phyloP scores from a whole-genome alignment of 2,113 vertebrate species.

The Chlamydotis undulata region DNA sequence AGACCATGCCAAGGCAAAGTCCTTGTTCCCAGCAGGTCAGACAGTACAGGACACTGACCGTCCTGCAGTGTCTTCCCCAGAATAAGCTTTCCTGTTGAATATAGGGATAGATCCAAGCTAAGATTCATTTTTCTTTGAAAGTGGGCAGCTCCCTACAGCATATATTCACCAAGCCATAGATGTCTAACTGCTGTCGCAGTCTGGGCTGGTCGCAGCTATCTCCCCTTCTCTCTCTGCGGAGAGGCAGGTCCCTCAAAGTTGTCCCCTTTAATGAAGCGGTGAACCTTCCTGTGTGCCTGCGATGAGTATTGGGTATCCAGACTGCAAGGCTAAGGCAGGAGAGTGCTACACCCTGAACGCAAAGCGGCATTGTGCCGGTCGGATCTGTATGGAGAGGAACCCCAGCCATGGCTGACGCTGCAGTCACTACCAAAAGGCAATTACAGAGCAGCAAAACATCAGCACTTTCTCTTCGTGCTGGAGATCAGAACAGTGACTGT shows the following conservation, averaged over 20 bases:
- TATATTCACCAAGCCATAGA: not conserved
- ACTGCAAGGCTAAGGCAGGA: not conserved
- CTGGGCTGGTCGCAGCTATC: not conserved
- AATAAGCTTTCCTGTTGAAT: not conserved
- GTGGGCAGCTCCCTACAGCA: not conserved
- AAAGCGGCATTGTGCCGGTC: rapidly evolving
- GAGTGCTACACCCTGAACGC: rapidly evolving
- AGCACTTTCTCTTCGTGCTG: not conserved
- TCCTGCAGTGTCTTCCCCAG: not conserved
- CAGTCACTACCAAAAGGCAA: not conserved
- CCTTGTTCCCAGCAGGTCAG: not conserved
- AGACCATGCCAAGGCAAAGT: not conserved
- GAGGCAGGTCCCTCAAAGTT: not conserved
- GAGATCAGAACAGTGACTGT: not conserved
- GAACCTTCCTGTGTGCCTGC: not conserved
- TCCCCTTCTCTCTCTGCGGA: not conserved
- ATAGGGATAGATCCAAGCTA: not conserved
- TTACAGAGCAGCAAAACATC: not conserved
- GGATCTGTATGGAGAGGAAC: not conserved
- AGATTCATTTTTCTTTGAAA: not conserved
- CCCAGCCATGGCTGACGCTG: not conserved
- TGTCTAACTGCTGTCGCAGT: rapidly evolving
- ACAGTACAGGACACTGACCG: not conserved
- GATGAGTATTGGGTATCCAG: not conserved
- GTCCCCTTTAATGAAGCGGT: not conserved